Base-by-base conservation (phyloP, 2,113 vertebrate genomes). In the Oenanthe melanoleuca region DNA sequence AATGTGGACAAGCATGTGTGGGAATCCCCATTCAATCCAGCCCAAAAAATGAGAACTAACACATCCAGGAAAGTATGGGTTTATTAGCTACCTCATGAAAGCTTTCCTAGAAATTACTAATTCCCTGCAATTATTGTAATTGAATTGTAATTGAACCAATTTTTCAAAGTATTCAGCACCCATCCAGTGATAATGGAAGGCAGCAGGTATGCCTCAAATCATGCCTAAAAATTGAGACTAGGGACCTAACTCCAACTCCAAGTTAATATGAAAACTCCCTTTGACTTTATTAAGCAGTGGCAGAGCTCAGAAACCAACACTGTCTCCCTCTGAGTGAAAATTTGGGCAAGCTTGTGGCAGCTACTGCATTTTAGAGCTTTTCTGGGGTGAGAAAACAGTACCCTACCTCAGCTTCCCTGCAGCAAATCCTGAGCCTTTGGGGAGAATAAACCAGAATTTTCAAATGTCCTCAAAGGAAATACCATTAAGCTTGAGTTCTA, bases 61-160 rank as follows among this genome's bases (percentile, higher is more conserved):
- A 25, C 29, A 55, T 38, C 24, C 29, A 81, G 38, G 10, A 73
- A 92, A 94, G 34, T 59, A 67, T 10, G 73, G 81, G 71, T 31
- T 69, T 88, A 88, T 86, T 80, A 92, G 42, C 18, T 38, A 88
- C 34, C 24, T 77, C 34, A 37, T 73, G 49, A 91, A 92, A 93
- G 55, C 87, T 61, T 80, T 83, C 82, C 89, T 80, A 88, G 79
- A 95, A 83, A 93, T 86, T 88, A 71, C 22, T 90, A 90, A 92
- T 90, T 86, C 71, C 57, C 70, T 72, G 34, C n/a, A 87, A 94
- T 95, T 93, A 90, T 70, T 83, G 56, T 73, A 89, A 91, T 64
- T 55, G 55, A 89, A 77, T 73, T 83, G 56, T 73, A 89, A 91
- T 73, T 55, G 55, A 89, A 77, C 22, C 10, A 37, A 60, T 74